Base-by-base conservation (phyloP, 1,140 invertebrate genomes). In the Trichoplusia ni region DNA sequence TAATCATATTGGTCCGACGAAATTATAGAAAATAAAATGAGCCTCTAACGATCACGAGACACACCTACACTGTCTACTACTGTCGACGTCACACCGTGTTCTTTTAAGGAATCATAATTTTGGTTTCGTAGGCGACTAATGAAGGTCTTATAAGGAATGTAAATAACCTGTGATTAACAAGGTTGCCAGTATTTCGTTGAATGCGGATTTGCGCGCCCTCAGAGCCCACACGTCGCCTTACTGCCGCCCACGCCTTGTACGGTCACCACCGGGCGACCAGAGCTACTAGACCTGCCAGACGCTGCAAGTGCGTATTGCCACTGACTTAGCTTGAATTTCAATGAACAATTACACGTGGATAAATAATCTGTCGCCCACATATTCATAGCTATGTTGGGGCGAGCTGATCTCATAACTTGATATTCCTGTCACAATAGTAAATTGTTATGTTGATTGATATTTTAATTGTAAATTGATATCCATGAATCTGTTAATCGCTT, bases 121-220 rank as follows among this genome's bases (percentile, higher is more conserved):
- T 7, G 11, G 23, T 27, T 58, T 58, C 27, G 37, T 58, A 31
- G 54, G 54, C 54, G 37, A 54, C 25, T 44, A 58, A 58, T 31
- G 25, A 42, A 58, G 54, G 54, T 42, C 25, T 58, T 58, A 19
- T 42, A 58, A 29, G 54, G 18, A 58, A 58, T 58, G 37, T 16
- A 58, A 44, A 23, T 4, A 21, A 9, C 16, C 16, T 21, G 18
- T 42, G 40, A 42, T 59, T 47, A 63, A 69, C 77, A 82, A 85
- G 77, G 78, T 72, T 70, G 58, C 56, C 29, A 56, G 54, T 69
- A 63, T 35, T 62, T 37, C 64, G 67, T 54, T 78, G 78, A 82
- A 84, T 84, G 83, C 83, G 83, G 83, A 86, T 77, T 86, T 86
- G 70, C 75, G 71, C 75, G 60, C 75, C 71, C 70, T 68, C 25